These are phyloP conservation scores for Eilema griseolum DNA, from an alignment of 2,888 invertebrate genomes.

Conservation along the genomic window DNA sequence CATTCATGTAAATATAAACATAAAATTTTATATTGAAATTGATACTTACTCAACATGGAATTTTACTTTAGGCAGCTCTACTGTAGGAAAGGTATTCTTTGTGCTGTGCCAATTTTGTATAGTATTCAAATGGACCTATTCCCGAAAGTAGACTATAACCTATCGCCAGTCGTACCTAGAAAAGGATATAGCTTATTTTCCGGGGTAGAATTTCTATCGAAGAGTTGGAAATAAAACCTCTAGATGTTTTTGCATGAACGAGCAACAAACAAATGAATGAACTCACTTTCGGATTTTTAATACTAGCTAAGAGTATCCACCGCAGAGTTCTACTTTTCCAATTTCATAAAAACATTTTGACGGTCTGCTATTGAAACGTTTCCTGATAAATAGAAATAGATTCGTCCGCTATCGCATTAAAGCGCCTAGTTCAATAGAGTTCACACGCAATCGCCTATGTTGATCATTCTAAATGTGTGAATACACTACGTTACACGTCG, in stretches of 20 bases:
- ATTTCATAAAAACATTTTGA: background rate
- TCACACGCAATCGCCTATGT: background rate
- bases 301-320: background rate
- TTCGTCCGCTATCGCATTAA: slow-evolving; percentile 6
- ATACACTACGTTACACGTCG: background rate
- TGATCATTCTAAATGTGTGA: slow-evolving; percentile 9
- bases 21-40: background rate
- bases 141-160: background rate
- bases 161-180: background rate
- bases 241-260: background rate
- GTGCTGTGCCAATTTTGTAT: background rate
- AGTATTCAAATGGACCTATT: background rate
- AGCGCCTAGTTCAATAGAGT: slow-evolving; percentile 8
- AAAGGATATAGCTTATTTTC: too few relatives aligned
- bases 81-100: background rate
- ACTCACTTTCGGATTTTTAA: background rate
- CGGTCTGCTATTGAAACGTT: background rate
- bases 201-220: too few relatives aligned
- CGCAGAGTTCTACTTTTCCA: background rate
- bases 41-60: background rate
- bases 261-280: background rate
- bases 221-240: background rate
- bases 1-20: background rate
- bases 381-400: slow-evolving; percentile 11
- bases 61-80: background rate